These are phyloP conservation scores for Apotomis capreana DNA, from an alignment of 2,888 invertebrate species.

Conservation along the genomic window DNA sequence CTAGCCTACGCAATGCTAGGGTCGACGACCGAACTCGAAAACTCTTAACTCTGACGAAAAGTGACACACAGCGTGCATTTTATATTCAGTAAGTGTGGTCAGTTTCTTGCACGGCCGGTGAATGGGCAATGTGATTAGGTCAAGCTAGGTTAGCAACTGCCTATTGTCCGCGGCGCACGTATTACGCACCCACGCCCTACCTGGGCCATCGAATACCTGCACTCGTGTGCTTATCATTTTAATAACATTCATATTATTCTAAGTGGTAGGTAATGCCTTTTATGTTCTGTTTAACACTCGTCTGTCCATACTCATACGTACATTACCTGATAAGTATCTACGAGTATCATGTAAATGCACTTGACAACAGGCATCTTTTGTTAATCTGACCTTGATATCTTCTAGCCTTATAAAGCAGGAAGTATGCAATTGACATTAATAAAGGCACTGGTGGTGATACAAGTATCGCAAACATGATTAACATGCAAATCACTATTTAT, in stretches of 20 bases:
- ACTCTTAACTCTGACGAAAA: slow-evolving; percentile 80
- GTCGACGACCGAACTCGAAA: slow-evolving; percentile 82
- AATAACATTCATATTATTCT: slow-evolving; percentile 13
- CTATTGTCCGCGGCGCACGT: slow-evolving; percentile 58
- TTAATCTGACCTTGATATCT: slow-evolving; percentile 28
- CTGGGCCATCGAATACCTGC: slow-evolving; percentile 18
- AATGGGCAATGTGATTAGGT: slow-evolving; percentile 71
- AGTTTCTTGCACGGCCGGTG: slow-evolving; percentile 74
- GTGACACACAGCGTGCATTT: slow-evolving; percentile 80
- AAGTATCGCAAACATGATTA: slow-evolving; percentile 21
- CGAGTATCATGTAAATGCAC: slow-evolving; percentile 8
- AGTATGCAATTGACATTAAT: slow-evolving; percentile 26
- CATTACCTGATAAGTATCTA: slow-evolving; percentile 3
- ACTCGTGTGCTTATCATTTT: slow-evolving; percentile 1
- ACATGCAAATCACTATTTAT: slow-evolving; percentile 25
- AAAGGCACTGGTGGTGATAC: slow-evolving; percentile 15
- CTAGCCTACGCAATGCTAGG: slow-evolving; percentile 82
- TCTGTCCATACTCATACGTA: neutral
- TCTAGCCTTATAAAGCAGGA: slow-evolving; percentile 30
- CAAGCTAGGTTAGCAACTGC: slow-evolving; percentile 55
- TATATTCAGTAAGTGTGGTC: slow-evolving; percentile 80
- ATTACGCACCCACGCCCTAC: slow-evolving; percentile 41
- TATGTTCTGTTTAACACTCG: neutral
- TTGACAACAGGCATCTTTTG: slow-evolving; percentile 19
- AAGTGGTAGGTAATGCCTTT: slow-evolving; percentile 14